Evolutionary conservation across 2,888 invertebrate genomes (phyloP).

Genomic region (Crioceris asparagi): DNA sequence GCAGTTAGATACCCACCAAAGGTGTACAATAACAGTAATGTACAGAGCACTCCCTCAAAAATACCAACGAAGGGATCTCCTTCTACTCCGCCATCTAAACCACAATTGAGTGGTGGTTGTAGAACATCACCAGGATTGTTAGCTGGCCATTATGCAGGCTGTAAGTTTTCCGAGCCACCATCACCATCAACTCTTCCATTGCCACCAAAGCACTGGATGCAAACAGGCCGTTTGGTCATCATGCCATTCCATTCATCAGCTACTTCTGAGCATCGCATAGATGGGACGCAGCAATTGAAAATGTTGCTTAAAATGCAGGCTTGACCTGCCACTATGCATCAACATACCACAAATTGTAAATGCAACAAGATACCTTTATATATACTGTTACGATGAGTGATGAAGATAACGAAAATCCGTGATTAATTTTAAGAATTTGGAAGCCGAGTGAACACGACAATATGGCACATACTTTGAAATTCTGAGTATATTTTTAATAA

Average conservation of each 20-base stretch:
- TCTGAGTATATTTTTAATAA: too few species aligned
- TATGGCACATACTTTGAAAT: conserved; percentile 18
- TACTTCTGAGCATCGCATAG: conserved; percentile 25
- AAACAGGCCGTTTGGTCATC: conserved; percentile 48
- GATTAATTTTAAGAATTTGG: conserved; percentile 29
- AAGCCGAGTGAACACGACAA: conserved; percentile 42
- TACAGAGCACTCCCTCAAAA: neutral
- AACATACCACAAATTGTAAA: conserved; percentile 18
- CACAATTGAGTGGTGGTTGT: too few species aligned
- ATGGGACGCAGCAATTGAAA: conserved; percentile 35
- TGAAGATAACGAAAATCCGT: conserved; percentile 22
- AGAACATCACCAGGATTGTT: conserved; percentile 33
- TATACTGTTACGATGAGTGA: conserved; percentile 31
- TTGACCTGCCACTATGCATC: conserved; percentile 27
- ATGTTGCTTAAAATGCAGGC: conserved; percentile 38
- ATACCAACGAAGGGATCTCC: neutral
- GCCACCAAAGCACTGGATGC: conserved; percentile 64
- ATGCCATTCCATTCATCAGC: conserved; percentile 26
- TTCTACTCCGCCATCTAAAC: conserved; percentile 4
- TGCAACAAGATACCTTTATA: conserved; percentile 30
- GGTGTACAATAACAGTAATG: conserved; percentile 14
- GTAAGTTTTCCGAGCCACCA: conserved; percentile 60
- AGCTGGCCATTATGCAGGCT: conserved; percentile 51
- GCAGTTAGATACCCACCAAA: conserved; percentile 12
- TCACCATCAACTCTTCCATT: conserved; percentile 60